phyloP scores from a whole-genome alignment of 2,797 vertebrate species.

The Ptychadena robeensis region DNA sequence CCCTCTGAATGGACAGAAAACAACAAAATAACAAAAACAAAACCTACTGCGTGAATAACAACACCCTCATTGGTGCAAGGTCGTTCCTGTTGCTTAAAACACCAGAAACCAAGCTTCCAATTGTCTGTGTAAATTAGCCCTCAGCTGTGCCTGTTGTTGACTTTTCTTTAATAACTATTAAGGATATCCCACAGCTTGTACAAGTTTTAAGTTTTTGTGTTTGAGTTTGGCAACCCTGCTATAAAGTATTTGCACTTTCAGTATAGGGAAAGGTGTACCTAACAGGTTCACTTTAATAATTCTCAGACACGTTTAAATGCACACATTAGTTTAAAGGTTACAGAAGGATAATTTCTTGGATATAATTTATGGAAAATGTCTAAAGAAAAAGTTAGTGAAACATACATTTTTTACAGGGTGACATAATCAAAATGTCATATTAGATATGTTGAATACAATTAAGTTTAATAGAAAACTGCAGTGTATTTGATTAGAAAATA shows the following conservation, averaged over 20 bases:
- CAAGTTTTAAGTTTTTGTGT: no score
- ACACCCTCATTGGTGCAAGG: no score
- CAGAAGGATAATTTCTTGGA: neutral
- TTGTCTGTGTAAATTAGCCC: no score
- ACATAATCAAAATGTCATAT: neutral
- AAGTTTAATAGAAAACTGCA: neutral
- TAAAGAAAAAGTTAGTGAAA: neutral
- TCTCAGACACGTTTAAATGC: neutral
- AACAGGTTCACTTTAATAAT: neutral
- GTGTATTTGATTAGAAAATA: conserved; percentile 1
- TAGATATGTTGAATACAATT: neutral
- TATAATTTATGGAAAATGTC: neutral
- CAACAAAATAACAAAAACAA: no score
- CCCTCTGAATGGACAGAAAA: no score
- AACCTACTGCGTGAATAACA: no score
- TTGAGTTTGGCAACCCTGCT: no score
- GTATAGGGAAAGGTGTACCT: neutral
- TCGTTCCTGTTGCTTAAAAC: no score
- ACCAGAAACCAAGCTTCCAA: no score
- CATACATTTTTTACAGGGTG: neutral
- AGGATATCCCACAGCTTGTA: no score
- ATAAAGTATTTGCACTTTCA: neutral
- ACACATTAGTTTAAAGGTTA: neutral
- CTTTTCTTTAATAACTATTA: no score
- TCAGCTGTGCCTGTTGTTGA: no score